These are phyloP conservation scores for Dinocampus coccinellae DNA, from an alignment of 2,888 invertebrate species.

Conservation along the genomic window DNA sequence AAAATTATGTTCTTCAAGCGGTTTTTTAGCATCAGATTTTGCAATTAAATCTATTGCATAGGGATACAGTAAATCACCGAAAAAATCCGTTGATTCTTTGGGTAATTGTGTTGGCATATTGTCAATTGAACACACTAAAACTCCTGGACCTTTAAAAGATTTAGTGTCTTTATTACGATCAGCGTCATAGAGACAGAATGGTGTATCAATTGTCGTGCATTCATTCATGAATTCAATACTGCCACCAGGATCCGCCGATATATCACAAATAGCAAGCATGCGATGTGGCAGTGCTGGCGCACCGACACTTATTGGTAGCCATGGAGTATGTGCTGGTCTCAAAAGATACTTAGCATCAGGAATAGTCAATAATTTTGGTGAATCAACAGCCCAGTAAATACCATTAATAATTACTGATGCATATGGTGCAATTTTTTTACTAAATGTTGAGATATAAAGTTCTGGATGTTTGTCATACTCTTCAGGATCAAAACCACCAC, in stretches of 20 bases:
- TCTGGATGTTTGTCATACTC: slow-evolving; percentile 95
- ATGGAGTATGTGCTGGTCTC: slow-evolving; percentile 89
- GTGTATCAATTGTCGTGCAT: slow-evolving; percentile 99
- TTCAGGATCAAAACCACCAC: slow-evolving; percentile 90
- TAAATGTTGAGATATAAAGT: slow-evolving; percentile 94
- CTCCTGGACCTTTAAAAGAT: slow-evolving; percentile 96
- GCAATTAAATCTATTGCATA: slow-evolving; percentile 87
- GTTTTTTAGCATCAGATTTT: slow-evolving; percentile 83
- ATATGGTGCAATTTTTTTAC: slow-evolving; percentile 96
- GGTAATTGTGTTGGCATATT: slow-evolving; percentile 99
- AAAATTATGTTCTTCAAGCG: slow-evolving; percentile 84
- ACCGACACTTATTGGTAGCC: slow-evolving; percentile 91
- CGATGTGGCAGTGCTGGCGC: slow-evolving; percentile 90
- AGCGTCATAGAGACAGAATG: slow-evolving; percentile 99
- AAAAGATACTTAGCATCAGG: slow-evolving; percentile 97
- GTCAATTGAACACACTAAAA: slow-evolving; percentile 99
- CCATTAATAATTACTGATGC: slow-evolving; percentile 97
- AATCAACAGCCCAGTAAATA: slow-evolving; percentile 98
- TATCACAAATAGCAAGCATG: slow-evolving; percentile 96
- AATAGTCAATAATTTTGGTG: slow-evolving; percentile 95
- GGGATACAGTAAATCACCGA: slow-evolving; percentile 92
- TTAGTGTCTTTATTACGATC: slow-evolving; percentile 97
- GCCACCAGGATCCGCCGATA: slow-evolving; percentile 98
- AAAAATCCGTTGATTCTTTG: slow-evolving; percentile 96
- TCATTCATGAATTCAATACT: slow-evolving; percentile 99